Conservation (phyloP, 2,888 invertebrate genomes). For the Drosophila kokeensis region DNA sequence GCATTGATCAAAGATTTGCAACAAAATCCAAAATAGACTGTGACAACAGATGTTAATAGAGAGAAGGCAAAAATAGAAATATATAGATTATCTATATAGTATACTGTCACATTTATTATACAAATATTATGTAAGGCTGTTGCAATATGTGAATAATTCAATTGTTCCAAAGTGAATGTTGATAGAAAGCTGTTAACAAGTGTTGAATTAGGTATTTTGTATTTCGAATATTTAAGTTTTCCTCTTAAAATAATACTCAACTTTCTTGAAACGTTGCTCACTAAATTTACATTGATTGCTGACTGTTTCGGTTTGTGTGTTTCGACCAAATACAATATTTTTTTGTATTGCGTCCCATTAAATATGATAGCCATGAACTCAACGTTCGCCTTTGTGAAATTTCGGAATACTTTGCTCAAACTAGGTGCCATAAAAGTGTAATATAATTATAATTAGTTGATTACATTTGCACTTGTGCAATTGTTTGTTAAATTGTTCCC, state of each 20-base stretch:
- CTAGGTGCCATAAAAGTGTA: slow-evolving; percentile 20
- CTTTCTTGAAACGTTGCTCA: not conserved
- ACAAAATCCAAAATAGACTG: slow-evolving; percentile 24
- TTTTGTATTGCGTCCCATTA: slow-evolving; percentile 1
- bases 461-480: slow-evolving; percentile 30
- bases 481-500: slow-evolving; percentile 22
- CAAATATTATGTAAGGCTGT: not conserved
- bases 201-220: not conserved
- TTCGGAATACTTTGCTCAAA: slow-evolving; percentile 16
- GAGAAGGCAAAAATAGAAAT: slow-evolving; percentile 2
- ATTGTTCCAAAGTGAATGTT: not conserved
- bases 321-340: not conserved
- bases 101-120: not conserved
- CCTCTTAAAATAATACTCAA: not conserved
- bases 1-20: slow-evolving; percentile 13
- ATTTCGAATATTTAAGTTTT: not conserved
- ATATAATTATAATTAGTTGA: slow-evolving; percentile 23
- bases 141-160: not conserved
- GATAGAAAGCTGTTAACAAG: not conserved
- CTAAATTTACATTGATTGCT: not conserved
- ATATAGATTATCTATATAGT: not conserved
- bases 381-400: slow-evolving; percentile 18
- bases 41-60: slow-evolving; percentile 18
- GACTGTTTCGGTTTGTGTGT: not conserved
- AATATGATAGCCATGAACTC: slow-evolving; percentile 19